phyloP scores from a whole-genome alignment of 2,797 vertebrate genomes.

The Sebastes aleutianus region DNA sequence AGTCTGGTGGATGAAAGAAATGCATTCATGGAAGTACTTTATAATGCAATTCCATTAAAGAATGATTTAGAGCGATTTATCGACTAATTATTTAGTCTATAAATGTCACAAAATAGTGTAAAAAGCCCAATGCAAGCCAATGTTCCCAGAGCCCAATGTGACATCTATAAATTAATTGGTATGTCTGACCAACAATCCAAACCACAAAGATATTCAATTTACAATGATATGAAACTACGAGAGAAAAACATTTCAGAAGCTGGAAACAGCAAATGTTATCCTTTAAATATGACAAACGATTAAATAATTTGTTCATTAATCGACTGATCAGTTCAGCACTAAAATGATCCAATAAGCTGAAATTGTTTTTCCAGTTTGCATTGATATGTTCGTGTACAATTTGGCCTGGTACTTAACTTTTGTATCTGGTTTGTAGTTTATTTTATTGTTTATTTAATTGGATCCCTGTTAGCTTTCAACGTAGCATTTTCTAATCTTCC shows the following conservation, averaged over 20 bases:
- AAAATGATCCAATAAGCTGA: neutral
- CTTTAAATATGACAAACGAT: neutral
- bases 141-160: neutral
- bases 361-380: neutral
- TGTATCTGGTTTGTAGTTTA: neutral
- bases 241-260: too few relatives aligned
- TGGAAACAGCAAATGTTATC: neutral
- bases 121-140: neutral
- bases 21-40: neutral
- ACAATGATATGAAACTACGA: too few relatives aligned
- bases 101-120: neutral
- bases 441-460: neutral
- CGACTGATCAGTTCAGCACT: too few relatives aligned
- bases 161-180: neutral
- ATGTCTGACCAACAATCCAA: neutral
- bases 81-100: neutral
- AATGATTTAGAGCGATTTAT: neutral
- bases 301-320: neutral
- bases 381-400: neutral
- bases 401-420: neutral
- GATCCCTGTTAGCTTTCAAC: neutral
- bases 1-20: neutral
- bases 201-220: too few relatives aligned
- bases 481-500: neutral
- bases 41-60: neutral